Conservation (phyloP, 2,113 vertebrate genomes). For the Sus scrofa region DNA sequence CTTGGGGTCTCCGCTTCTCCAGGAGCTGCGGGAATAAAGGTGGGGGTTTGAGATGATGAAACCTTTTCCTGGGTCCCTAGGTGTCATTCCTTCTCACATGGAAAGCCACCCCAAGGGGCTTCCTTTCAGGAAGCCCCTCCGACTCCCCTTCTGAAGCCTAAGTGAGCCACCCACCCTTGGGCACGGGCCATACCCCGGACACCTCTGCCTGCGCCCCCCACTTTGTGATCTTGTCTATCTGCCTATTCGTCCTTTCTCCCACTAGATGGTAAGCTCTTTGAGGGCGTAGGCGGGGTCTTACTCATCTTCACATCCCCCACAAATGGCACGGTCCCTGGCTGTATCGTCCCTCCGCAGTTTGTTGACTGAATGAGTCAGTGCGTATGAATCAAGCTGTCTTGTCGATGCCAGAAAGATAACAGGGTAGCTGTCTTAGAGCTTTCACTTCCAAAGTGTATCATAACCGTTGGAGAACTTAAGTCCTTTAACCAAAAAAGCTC, state of each 20-base stretch:
- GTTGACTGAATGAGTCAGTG: not conserved
- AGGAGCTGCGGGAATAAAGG: not conserved
- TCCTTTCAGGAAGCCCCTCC: not conserved
- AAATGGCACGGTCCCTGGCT: not conserved
- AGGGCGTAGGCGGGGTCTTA: not conserved
- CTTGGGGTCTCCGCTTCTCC: not conserved
- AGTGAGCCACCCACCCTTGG: not conserved
- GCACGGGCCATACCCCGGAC: not conserved
- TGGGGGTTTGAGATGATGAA: slow-evolving; percentile 44
- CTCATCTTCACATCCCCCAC: not conserved
- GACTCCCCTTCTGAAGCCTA: not conserved
- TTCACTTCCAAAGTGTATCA: not conserved
- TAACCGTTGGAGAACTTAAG: not conserved
- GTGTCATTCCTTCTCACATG: not conserved
- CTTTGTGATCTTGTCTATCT: not conserved
- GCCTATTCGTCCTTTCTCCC: not conserved
- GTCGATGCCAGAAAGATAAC: not conserved
- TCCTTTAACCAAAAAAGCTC: not conserved
- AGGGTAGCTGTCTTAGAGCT: not conserved
- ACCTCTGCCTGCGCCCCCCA: not conserved
- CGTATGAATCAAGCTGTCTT: not conserved
- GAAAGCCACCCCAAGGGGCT: not conserved
- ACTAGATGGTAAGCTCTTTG: not conserved
- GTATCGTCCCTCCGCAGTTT: not conserved
- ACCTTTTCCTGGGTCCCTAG: not conserved